Conservation (phyloP, 2,113 vertebrate species). For the Phylloscopus whistleri region DNA sequence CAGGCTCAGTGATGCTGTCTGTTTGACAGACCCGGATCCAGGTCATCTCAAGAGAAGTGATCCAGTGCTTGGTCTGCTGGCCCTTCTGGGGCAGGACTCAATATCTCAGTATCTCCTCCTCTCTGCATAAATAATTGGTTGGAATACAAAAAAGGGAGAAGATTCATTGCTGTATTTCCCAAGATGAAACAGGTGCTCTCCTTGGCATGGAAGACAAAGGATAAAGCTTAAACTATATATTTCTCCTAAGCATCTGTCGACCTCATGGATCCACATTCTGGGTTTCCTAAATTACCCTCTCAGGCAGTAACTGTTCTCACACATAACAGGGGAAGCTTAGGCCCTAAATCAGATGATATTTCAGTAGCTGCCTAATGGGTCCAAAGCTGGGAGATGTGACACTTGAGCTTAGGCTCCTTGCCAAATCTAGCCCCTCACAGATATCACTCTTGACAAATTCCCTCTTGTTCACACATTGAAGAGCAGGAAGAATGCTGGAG, state of each 20-base stretch:
- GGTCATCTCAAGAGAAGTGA: not conserved
- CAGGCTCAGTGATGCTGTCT: not conserved
- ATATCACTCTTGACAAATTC: not conserved
- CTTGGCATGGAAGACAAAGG: not conserved
- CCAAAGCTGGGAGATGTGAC: not conserved
- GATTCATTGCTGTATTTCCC: not conserved
- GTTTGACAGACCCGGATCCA: not conserved
- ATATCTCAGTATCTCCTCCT: not conserved
- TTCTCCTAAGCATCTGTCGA: not conserved
- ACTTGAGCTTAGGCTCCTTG: not conserved
- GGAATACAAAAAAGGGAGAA: not conserved
- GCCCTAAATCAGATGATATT: not conserved
- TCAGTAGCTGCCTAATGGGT: not conserved
- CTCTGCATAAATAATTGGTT: not conserved
- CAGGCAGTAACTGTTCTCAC: not conserved
- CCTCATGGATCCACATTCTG: not conserved
- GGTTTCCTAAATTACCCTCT: not conserved
- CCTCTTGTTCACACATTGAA: not conserved
- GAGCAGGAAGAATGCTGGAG: not conserved
- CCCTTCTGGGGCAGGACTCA: not conserved
- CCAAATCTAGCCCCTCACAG: not conserved
- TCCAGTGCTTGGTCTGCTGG: not conserved
- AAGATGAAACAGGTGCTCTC: not conserved
- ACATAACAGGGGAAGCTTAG: not conserved
- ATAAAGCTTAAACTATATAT: not conserved